These are phyloP conservation scores for Hemistola chrysoprasaria DNA, from an alignment of 2,888 invertebrate genomes.

Conservation along the genomic window DNA sequence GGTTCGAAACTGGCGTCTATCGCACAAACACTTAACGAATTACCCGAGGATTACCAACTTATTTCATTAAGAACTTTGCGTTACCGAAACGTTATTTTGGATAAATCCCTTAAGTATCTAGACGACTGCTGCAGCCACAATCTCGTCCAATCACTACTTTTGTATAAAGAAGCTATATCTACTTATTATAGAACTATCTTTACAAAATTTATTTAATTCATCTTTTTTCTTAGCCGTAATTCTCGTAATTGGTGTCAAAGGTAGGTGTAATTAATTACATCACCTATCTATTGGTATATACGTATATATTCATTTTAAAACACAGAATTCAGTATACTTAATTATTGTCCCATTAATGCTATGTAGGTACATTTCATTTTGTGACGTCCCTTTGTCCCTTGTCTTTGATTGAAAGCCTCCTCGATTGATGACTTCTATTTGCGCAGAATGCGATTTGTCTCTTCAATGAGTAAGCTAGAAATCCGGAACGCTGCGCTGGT, in stretches of 20 bases:
- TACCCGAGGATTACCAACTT: constrained; percentile 70
- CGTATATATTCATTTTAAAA: too few relatives aligned
- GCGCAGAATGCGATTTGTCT: constrained; percentile 53
- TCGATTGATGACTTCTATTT: constrained; percentile 75
- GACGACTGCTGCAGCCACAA: constrained; percentile 56
- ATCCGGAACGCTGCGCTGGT: constrained; percentile 38
- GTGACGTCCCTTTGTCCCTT: constrained; percentile 66
- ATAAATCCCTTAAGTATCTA: constrained; percentile 61
- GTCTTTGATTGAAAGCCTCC: constrained; percentile 72
- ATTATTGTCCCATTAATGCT: constrained; percentile 14
- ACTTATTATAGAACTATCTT: too few relatives aligned
- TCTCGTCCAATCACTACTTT: constrained; percentile 36
- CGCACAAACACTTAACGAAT: constrained; percentile 67
- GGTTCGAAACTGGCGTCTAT: constrained; percentile 53
- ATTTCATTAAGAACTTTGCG: constrained; percentile 72
- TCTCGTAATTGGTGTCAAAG: too few relatives aligned
- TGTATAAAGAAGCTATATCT: too few relatives aligned
- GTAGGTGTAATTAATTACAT: too few relatives aligned
- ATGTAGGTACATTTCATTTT: constrained; percentile 50
- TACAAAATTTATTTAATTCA: too few relatives aligned
- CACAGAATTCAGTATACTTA: too few relatives aligned
- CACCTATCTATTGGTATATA: too few relatives aligned
- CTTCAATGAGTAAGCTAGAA: constrained; percentile 54
- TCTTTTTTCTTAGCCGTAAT: too few relatives aligned
- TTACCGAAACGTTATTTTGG: constrained; percentile 64